phyloP scores from a whole-genome alignment of 2,797 vertebrate genomes.

The Premnoplex brunnescens region DNA sequence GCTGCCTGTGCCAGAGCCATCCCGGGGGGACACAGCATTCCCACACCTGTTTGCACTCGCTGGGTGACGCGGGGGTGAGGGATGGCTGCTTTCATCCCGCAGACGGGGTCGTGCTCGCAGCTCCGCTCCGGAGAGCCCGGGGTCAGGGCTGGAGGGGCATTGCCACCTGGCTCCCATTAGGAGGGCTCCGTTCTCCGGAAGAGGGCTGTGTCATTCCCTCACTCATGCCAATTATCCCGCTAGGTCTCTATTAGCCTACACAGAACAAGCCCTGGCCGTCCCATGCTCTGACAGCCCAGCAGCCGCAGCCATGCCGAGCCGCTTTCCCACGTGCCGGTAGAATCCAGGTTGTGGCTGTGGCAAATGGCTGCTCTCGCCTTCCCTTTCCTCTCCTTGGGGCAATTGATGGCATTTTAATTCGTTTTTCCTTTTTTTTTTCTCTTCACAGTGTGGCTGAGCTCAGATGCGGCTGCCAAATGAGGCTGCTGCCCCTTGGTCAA shows the following conservation, averaged over 20 bases:
- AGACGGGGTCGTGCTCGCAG: background rate
- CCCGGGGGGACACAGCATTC: background rate
- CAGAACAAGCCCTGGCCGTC: background rate
- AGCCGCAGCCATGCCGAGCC: background rate
- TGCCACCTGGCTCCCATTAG: conserved; percentile 64
- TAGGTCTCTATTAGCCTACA: conserved; percentile 13
- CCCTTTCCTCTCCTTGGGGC: background rate
- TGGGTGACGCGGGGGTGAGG: background rate
- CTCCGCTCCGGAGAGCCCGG: background rate
- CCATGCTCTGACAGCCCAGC: background rate
- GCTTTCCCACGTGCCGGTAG: background rate
- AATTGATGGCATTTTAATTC: background rate
- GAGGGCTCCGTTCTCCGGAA: conserved; percentile 29
- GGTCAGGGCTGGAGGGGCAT: conserved; percentile 35
- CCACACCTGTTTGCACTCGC: conserved; percentile 13
- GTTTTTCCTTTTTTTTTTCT: too few relatives aligned
- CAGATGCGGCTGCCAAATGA: fast-evolving
- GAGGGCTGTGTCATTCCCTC: background rate
- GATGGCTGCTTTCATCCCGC: background rate
- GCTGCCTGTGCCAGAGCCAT: background rate
- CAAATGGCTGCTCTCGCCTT: background rate
- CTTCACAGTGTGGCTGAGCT: background rate
- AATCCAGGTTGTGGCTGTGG: background rate
- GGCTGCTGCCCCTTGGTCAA: background rate
- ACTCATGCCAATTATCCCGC: conserved; percentile 29